Conservation (phyloP, 1,140 invertebrate genomes). For the Eriosoma lanigerum region DNA sequence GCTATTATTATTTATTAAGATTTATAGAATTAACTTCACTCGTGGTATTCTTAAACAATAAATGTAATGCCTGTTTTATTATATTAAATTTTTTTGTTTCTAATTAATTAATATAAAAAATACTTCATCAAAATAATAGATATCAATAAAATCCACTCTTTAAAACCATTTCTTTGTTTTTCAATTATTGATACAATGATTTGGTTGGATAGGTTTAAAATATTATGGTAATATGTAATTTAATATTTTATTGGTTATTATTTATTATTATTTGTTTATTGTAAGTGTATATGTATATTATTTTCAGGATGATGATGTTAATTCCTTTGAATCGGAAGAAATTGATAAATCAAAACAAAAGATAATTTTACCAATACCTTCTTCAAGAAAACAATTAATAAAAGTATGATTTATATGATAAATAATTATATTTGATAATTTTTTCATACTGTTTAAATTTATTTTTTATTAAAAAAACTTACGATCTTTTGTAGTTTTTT, state of each 20-base stretch:
- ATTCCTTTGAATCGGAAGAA: not conserved
- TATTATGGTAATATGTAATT: not conserved
- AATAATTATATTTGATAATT: not conserved
- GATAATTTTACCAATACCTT: not conserved
- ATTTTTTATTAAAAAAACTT: not conserved
- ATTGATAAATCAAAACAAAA: not conserved
- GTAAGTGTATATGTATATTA: not conserved
- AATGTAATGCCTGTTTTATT: no score
- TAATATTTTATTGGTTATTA: not conserved
- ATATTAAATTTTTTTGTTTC: no score
- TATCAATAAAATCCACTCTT: no score
- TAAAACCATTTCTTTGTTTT: not conserved
- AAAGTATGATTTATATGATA: conserved; percentile 33
- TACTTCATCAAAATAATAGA: no score
- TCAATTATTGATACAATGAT: not conserved
- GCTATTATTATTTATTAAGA: no score
- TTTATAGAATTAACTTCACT: no score
- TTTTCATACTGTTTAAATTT: not conserved
- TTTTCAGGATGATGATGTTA: conserved; percentile 1
- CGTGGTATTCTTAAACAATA: no score
- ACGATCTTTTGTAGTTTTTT: not conserved
- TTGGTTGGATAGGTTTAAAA: not conserved
- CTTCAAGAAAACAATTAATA: conserved; percentile 25
- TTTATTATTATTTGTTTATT: not conserved
- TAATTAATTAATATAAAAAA: no score